These are phyloP conservation scores for Nylanderia fulva DNA, from an alignment of 1,140 invertebrate species.

Conservation along the genomic window DNA sequence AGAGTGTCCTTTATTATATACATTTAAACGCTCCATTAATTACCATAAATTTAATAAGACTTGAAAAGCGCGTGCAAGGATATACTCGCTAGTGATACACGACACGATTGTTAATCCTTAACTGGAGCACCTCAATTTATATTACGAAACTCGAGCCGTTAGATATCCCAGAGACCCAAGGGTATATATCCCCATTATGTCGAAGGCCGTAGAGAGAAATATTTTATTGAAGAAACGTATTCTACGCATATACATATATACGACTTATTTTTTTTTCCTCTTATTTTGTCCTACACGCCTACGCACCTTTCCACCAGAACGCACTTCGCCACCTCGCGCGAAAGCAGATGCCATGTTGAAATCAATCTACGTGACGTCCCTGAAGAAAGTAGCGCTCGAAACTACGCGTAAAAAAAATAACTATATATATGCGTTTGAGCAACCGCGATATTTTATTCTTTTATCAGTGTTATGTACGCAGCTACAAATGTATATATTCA, in stretches of 20 bases:
- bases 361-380: slow-evolving; percentile 29
- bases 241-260: neutral
- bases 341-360: slow-evolving; percentile 14
- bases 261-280: too few relatives aligned
- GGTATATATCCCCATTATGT: neutral
- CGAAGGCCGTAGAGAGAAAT: neutral
- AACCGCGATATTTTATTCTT: slow-evolving; percentile 24
- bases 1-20: too few relatives aligned
- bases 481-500: neutral
- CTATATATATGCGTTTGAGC: neutral
- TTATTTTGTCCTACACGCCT: too few relatives aligned
- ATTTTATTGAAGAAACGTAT: neutral
- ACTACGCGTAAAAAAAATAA: too few relatives aligned
- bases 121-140: slow-evolving; percentile 16
- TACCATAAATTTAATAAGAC: too few relatives aligned
- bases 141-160: slow-evolving; percentile 19
- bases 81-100: neutral
- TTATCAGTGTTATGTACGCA: neutral
- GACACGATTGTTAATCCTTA: slow-evolving; percentile 26
- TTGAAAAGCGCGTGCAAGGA: neutral
- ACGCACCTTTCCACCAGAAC: neutral
- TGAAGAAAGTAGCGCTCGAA: slow-evolving; percentile 19
- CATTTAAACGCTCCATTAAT: too few relatives aligned
- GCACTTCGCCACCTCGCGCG: neutral
- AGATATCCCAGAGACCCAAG: neutral